phyloP scores from a whole-genome alignment of 2,888 invertebrate species.

The Geophilus truncorum region DNA sequence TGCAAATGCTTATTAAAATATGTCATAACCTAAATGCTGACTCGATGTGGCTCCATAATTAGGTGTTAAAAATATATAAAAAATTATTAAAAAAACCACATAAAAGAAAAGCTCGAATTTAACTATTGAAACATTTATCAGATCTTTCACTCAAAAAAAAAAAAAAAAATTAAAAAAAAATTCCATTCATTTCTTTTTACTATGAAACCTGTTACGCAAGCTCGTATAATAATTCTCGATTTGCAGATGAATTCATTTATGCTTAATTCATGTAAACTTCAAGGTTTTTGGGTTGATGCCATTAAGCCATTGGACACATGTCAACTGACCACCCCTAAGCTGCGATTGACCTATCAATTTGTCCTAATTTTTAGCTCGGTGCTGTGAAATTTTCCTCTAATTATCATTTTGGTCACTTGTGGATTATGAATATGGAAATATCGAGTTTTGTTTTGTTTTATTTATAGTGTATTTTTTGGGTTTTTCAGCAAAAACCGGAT shows the following conservation, averaged over 20 bases:
- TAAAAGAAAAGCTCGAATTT: not conserved
- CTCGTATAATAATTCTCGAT: not conserved
- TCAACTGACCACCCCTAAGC: slow-evolving; percentile 1
- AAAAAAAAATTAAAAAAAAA: not conserved
- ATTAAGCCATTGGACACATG: not conserved
- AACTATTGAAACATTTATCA: not conserved
- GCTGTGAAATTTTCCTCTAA: not conserved
- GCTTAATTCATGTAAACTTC: not conserved
- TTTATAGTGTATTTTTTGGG: not conserved
- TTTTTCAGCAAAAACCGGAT: not conserved
- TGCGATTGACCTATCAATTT: not conserved
- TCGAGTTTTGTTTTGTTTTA: not conserved
- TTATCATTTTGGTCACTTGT: not conserved
- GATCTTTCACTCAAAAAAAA: not conserved
- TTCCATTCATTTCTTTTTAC: not conserved
- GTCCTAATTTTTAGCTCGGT: not conserved
- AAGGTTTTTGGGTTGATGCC: not conserved
- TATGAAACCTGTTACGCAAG: not conserved
- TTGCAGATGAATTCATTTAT: not conserved
- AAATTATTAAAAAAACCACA: not conserved
- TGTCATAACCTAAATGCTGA: not conserved
- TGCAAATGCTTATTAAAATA: not conserved
- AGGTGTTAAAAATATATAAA: not conserved
- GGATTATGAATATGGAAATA: not conserved
- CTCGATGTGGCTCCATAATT: not conserved